Evolutionary conservation across 2,113 vertebrate species (phyloP), one percentile per base, ranked within the genome.

Genomic region (Forbesichthys agassizii): DNA sequence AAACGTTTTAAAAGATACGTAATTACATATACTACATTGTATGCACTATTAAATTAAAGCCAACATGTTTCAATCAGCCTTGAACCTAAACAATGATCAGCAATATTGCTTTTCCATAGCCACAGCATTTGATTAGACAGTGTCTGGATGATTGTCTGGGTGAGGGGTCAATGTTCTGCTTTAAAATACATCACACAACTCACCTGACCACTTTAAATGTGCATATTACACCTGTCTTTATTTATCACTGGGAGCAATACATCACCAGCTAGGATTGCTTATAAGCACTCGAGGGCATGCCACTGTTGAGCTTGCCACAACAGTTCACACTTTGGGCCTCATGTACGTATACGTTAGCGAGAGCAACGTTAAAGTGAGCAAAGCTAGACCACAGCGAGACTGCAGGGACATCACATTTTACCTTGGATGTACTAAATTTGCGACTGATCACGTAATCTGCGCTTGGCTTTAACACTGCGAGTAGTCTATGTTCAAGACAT

Each of bases 151-250:
- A 33, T 16, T 56, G 48, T 69, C 47, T 58, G 49, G 58, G 33
- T 72, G 67, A 81, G 68, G 71, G 73, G 36, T 77, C 64, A 71
- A 11, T 64, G 61, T 48, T 14, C 33, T 2, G 10, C 51, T 57
- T 51, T 55, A 54, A 71, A 42, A 54, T 69, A 75, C 33, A 69
- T 75, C 78, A 77, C 55, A 7, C 16, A 33, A 76, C 62, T 53
- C 11, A 8, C 27, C 47, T 46, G 70, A 74, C 65, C 51, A 27
- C 70, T 80, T 71, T 57, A 52, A 63, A 77, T 53, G 69, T 64
- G 48, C 51, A 61, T 20, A 69, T 73, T 69, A 53, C 46, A 46
- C 63, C 20, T 83, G 75, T 57, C 20, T 57, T 57, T 18, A 57
- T 57, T 57, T 0, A 57, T 57, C 55, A 11, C 16, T 8, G 6